These are phyloP conservation scores for Acrocyrtus sp. DNA, from an alignment of 2,888 invertebrate species.

Conservation along the genomic window DNA sequence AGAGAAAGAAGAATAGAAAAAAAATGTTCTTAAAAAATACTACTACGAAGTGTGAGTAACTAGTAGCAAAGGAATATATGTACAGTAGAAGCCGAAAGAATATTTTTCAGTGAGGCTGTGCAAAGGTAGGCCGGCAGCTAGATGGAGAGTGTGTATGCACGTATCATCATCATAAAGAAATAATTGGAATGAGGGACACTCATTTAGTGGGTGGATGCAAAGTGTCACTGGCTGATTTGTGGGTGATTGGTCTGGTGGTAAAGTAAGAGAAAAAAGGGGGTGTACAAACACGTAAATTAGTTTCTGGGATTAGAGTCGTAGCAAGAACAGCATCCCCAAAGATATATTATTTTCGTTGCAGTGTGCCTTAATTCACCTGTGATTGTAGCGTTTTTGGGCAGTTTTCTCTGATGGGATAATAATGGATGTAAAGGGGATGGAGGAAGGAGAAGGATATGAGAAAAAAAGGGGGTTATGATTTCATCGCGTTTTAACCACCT, in stretches of 20 bases:
- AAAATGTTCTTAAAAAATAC: not conserved
- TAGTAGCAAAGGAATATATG: too few relatives aligned
- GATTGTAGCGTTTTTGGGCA: conserved; percentile 48
- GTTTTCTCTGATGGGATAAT: conserved; percentile 56
- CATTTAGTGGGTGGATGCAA: conserved; percentile 55
- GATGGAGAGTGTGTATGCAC: not conserved
- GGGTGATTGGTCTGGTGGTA: conserved; percentile 54
- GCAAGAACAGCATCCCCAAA: conserved; percentile 4
- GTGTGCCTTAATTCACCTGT: conserved; percentile 47
- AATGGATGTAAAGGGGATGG: conserved; percentile 40
- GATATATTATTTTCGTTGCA: conserved; percentile 18
- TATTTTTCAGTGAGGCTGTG: too few relatives aligned
- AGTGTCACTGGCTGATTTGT: conserved; percentile 55
- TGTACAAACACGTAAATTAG: conserved; percentile 54
- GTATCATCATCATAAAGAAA: conserved; percentile 31
- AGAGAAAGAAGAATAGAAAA: conserved; percentile 4
- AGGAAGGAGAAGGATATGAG: conserved; percentile 12
- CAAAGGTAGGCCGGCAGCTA: not conserved
- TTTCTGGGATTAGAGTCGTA: conserved; percentile 46
- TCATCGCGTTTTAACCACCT: conserved; percentile 48
- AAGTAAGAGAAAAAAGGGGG: conserved; percentile 47
- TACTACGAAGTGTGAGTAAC: not conserved
- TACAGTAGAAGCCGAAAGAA: not conserved
- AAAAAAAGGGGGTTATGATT: conserved; percentile 32
- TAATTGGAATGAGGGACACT: conserved; percentile 52